phyloP scores from a whole-genome alignment of 1,140 invertebrate genomes.

The Periplaneta americana region DNA sequence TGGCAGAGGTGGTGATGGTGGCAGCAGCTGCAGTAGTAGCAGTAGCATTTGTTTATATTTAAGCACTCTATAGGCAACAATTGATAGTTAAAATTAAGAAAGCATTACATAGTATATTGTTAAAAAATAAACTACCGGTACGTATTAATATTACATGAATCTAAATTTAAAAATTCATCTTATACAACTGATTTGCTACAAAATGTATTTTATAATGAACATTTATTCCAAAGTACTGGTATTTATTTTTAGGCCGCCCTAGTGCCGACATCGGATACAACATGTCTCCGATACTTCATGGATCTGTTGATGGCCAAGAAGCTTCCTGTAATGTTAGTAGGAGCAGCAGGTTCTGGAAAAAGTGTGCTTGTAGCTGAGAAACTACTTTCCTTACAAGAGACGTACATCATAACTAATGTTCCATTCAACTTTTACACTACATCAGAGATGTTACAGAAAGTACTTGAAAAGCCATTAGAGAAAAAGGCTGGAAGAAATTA shows the following conservation, averaged over 20 bases:
- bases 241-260: conserved; percentile 57
- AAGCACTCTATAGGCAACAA: no score
- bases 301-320: conserved; percentile 75
- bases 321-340: conserved; percentile 87
- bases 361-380: conserved; percentile 83
- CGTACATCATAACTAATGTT: conserved; percentile 78
- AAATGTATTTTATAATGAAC: no score
- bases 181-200: no score
- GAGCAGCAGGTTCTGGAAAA: conserved; percentile 71
- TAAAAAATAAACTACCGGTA: no score
- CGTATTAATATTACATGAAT: no score
- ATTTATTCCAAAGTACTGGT: no score
- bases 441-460: conserved; percentile 54
- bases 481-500: conserved; percentile 93
- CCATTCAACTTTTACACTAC: conserved; percentile 96
- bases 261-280: conserved; percentile 87
- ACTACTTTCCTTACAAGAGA: conserved; percentile 65
- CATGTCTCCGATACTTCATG: conserved; percentile 82
- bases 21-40: no score
- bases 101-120: no score
- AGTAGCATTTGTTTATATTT: no score
- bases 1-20: no score
- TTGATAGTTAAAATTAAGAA: no score
- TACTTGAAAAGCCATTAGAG: conserved; percentile 88
- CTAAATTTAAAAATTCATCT: no score